Evolutionary conservation across 2,888 invertebrate species (phyloP), one percentile per base, ranked within the genome.

Genomic region (Oscheius sp.): DNA sequence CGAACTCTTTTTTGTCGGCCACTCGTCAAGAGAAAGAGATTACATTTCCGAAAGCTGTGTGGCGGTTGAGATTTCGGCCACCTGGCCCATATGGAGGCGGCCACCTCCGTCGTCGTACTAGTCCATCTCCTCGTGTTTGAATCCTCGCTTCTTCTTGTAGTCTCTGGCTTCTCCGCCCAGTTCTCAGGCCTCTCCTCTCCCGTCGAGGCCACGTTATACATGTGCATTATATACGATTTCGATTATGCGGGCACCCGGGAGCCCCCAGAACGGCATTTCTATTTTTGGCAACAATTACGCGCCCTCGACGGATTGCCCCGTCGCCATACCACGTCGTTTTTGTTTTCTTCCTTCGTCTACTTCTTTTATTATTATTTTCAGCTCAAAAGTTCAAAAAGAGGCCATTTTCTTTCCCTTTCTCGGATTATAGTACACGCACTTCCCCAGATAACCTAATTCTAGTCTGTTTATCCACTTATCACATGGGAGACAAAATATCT

Each of bases 141-240:
- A 35, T 35, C 35, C 35, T 35, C 35, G 35, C 35, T 35, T 35
- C n/a, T n/a, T n/a, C 35, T 35, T 35, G 35, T 35, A 3, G 35
- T 35, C 35, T 35, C 35, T 35, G 35, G 35, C 35, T 9, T 35
- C 35, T 35, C 35, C 9, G n/a, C n/a, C 35, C 35, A 18, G 49
- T 49, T 49, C 49, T 49, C 49, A 18, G 49, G 49, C 21, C 49
- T 49, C 49, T 35, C 49, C 49, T 13, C 49, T 2, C 49, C 6
- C 13, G 49, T 13, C 3, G 49, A 21, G 43, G n/a, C 43, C 61
- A 45, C 61, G 61, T 66, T 49, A 66, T 64, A 64, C 66, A 52
- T 66, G 66, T 66, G 66, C 49, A 52, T 63, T 63, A 63, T 63
- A 63, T 63, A 63, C 52, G 66, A 66, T 66, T 66, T 66, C 66